Percentiles rank a stretch among this genome's conserved stretches.
Evolutionary conservation across 1,140 invertebrate species (phyloP).

Genomic region (Colletes gigas): DNA sequence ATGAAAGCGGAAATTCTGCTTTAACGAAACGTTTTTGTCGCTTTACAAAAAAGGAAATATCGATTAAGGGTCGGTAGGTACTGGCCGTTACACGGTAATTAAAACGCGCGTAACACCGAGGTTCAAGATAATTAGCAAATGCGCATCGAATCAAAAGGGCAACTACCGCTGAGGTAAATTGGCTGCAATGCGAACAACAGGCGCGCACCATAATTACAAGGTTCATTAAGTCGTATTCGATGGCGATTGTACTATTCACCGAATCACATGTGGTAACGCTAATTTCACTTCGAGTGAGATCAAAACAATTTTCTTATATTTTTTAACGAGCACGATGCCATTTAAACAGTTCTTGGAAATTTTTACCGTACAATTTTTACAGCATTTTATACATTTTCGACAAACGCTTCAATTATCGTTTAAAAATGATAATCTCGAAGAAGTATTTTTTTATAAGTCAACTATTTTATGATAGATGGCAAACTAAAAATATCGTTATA

Average conservation of each 20-base stretch:
- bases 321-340: too few relatives aligned
- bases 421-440: too few relatives aligned
- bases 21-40: not conserved
- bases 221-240: slow-evolving; percentile 36
- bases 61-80: slow-evolving; percentile 2
- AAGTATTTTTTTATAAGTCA: too few relatives aligned
- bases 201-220: slow-evolving; percentile 24
- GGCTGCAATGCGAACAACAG: slow-evolving; percentile 24
- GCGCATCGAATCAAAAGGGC: slow-evolving; percentile 29
- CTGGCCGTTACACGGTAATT: slow-evolving; percentile 32
- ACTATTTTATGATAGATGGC: too few relatives aligned
- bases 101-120: slow-evolving; percentile 30
- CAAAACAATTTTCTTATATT: not conserved
- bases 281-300: not conserved
- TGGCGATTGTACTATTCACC: slow-evolving; percentile 2
- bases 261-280: slow-evolving; percentile 5
- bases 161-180: slow-evolving; percentile 27
- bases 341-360: too few relatives aligned
- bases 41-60: not conserved
- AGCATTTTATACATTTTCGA: too few relatives aligned
- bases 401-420: too few relatives aligned
- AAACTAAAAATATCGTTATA: too few relatives aligned
- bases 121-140: slow-evolving; percentile 38
- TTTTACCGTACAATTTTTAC: too few relatives aligned
- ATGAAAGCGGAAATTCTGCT: too few relatives aligned